These are phyloP conservation scores for Aricia artaxerxes DNA, from an alignment of 2,888 invertebrate genomes.

Conservation along the genomic window DNA sequence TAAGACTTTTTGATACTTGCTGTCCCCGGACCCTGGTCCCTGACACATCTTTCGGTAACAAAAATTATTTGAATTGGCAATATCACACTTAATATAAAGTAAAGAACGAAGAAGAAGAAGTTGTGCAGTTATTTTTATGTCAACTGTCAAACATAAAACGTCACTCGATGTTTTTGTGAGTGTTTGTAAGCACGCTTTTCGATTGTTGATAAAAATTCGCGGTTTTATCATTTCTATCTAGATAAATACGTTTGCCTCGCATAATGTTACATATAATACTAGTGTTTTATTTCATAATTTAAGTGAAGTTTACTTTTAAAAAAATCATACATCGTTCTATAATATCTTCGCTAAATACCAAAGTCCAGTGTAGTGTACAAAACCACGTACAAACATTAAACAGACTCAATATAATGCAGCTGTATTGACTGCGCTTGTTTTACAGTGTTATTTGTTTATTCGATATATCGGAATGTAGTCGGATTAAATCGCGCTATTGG, in stretches of 20 bases:
- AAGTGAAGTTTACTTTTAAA: background rate
- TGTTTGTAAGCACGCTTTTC: too few species aligned
- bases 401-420: constrained; percentile 1
- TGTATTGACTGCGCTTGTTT: constrained; percentile 35
- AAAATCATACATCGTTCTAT: background rate
- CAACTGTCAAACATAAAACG: background rate
- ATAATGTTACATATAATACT: background rate
- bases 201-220: background rate
- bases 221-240: background rate
- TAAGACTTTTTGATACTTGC: constrained; percentile 66
- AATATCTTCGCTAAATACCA: background rate
- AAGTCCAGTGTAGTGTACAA: background rate
- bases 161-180: background rate
- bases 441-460: constrained; percentile 28
- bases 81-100: background rate
- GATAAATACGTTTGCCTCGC: background rate
- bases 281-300: background rate
- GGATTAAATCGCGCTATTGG: constrained; percentile 40
- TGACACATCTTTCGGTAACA: too few species aligned
- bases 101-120: background rate
- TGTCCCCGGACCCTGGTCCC: too few species aligned
- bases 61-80: background rate
- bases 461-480: constrained; percentile 33
- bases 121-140: background rate
- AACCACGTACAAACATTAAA: constrained; percentile 9